Conservation (phyloP, 2,888 invertebrate genomes). For the Coenonympha arcania region DNA sequence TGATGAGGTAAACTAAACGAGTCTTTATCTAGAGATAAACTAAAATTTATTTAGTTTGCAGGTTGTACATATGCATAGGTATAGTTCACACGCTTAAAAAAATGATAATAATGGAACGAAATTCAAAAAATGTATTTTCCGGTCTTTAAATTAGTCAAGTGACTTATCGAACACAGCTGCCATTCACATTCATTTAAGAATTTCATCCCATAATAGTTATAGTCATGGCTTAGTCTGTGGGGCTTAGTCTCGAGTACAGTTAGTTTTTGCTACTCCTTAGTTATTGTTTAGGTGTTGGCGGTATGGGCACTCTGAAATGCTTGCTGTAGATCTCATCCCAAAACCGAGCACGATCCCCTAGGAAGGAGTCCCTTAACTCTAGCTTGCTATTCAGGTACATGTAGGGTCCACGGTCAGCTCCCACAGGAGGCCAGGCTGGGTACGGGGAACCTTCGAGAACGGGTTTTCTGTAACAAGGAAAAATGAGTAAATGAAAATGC, state of each 20-base stretch:
- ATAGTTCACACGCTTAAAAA: too few species aligned
- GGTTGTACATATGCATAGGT: too few species aligned
- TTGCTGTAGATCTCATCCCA: conserved; percentile 42
- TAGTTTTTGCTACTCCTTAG: background rate
- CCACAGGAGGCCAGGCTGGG: conserved; percentile 39
- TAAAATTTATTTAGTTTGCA: too few species aligned
- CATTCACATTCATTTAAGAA: too few species aligned
- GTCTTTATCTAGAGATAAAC: too few species aligned
- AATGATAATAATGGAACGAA: too few species aligned
- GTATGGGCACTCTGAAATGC: conserved; percentile 35
- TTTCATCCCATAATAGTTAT: too few species aligned
- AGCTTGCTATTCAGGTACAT: conserved; percentile 37
- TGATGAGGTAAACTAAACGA: too few species aligned
- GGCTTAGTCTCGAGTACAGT: too few species aligned
- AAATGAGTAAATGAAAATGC: conserved; percentile 1
- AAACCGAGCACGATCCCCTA: conserved; percentile 31
- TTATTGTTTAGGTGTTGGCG: conserved; percentile 27
- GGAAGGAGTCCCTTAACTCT: conserved; percentile 31
- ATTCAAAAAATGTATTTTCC: too few species aligned
- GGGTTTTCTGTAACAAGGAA: conserved; percentile 27
- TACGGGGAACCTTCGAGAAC: conserved; percentile 28
- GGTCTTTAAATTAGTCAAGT: too few species aligned
- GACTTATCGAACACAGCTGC: too few species aligned
- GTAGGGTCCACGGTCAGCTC: conserved; percentile 31
- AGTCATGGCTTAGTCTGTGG: background rate